A percentile compares a stretch with the other conserved stretches of the same genome.
phyloP scores from a whole-genome alignment of 2,888 invertebrate species.

The Abrostola triplasia region DNA sequence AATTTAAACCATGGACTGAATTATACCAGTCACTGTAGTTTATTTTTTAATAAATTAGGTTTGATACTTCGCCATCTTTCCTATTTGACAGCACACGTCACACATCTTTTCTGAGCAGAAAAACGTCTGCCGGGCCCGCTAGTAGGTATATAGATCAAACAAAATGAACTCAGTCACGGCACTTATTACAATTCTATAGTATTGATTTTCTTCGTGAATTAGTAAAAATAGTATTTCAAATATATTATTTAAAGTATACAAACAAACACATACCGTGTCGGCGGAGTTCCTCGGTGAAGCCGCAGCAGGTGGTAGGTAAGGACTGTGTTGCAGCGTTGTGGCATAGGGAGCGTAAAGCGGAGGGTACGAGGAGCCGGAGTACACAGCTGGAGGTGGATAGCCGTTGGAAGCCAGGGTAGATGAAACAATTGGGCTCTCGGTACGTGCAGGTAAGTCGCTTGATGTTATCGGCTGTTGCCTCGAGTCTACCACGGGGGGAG shows the following conservation, averaged over 20 bases:
- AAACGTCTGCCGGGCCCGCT: too few species aligned
- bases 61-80: too few species aligned
- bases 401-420: conserved; percentile 91
- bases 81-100: too few species aligned
- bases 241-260: neutral
- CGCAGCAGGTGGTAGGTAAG: conserved; percentile 91
- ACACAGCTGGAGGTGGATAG: conserved; percentile 91
- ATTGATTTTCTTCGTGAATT: too few species aligned
- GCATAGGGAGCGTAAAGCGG: conserved; percentile 94
- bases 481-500: conserved; percentile 77
- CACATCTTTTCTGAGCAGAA: too few species aligned
- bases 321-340: conserved; percentile 91
- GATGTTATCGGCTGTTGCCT: conserved; percentile 77
- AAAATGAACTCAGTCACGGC: too few species aligned
- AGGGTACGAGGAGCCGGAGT: conserved; percentile 88
- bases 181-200: too few species aligned
- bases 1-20: too few species aligned
- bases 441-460: conserved; percentile 84
- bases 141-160: too few species aligned
- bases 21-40: too few species aligned
- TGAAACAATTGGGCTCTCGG: conserved; percentile 81
- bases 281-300: conserved; percentile 90
- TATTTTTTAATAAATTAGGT: too few species aligned
- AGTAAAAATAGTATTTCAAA: too few species aligned
- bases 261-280: conserved; percentile 77